Conservation (phyloP, 2,113 vertebrate genomes). For the Perca schrenkii region DNA sequence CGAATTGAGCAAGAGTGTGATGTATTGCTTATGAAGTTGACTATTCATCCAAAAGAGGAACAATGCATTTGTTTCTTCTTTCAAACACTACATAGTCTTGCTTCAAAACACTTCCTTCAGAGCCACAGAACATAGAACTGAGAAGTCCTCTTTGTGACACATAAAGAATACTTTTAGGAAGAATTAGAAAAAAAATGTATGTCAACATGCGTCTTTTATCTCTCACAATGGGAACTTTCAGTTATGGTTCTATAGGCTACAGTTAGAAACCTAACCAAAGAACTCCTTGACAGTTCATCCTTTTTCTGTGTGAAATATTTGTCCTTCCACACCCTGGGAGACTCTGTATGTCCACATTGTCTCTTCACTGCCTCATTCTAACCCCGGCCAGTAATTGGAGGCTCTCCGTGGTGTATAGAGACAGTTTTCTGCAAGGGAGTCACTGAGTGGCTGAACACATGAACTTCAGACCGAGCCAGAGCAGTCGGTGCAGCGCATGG, state of each 20-base stretch:
- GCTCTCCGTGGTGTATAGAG: neutral
- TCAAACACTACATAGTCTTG: too few relatives aligned
- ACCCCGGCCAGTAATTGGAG: neutral
- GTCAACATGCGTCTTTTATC: neutral
- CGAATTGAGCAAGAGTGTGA: too few relatives aligned
- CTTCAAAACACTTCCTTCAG: too few relatives aligned
- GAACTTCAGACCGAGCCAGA: neutral
- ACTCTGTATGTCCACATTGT: neutral
- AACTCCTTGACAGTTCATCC: neutral
- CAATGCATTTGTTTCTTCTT: too few relatives aligned
- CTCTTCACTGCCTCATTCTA: neutral
- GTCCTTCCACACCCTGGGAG: neutral
- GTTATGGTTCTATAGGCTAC: neutral
- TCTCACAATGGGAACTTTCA: neutral
- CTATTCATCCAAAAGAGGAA: too few relatives aligned
- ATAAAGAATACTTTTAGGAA: too few relatives aligned
- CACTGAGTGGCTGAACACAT: constrained; percentile 12
- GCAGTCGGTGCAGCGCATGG: neutral
- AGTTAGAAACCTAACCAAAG: neutral
- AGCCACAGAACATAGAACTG: too few relatives aligned
- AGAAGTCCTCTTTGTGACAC: too few relatives aligned
- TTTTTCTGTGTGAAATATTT: neutral
- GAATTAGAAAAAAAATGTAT: neutral
- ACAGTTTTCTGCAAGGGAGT: constrained; percentile 27
- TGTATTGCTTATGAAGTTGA: too few relatives aligned